These are phyloP conservation scores for Eupithecia exiguata DNA, from an alignment of 2,888 invertebrate species.

Conservation along the genomic window DNA sequence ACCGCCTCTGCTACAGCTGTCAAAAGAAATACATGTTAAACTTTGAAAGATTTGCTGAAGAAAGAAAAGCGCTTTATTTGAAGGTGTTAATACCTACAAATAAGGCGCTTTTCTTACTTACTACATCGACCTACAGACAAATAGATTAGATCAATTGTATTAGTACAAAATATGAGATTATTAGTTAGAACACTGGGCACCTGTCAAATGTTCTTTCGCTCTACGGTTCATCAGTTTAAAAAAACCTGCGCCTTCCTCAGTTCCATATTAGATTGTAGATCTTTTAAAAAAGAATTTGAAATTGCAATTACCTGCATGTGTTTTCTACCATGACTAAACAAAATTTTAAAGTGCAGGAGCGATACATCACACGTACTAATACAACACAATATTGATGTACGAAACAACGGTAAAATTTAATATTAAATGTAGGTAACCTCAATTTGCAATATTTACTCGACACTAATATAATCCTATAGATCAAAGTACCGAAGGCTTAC, in stretches of 20 bases:
- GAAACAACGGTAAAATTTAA: background rate
- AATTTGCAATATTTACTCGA: background rate
- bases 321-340: background rate
- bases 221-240: too few relatives aligned
- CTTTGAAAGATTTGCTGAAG: background rate
- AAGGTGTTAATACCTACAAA: background rate
- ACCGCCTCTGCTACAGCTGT: slow-evolving; percentile 76
- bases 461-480: slow-evolving; percentile 15
- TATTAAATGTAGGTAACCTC: background rate
- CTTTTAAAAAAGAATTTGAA: background rate
- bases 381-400: background rate
- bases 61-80: background rate
- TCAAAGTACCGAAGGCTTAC: slow-evolving; percentile 16
- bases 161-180: background rate
- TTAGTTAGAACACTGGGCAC: too few relatives aligned
- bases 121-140: background rate
- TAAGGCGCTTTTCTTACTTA: too few relatives aligned
- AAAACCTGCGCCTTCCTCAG: background rate
- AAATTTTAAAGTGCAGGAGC: background rate
- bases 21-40: slow-evolving; percentile 40
- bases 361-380: background rate
- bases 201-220: too few relatives aligned
- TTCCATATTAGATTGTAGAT: background rate
- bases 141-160: background rate
- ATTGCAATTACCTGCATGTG: background rate